Percentiles rank a stretch among this genome's conserved stretches.
phyloP scores from a whole-genome alignment of 1,140 invertebrate species.

The Cyphomyrmex costatus region DNA sequence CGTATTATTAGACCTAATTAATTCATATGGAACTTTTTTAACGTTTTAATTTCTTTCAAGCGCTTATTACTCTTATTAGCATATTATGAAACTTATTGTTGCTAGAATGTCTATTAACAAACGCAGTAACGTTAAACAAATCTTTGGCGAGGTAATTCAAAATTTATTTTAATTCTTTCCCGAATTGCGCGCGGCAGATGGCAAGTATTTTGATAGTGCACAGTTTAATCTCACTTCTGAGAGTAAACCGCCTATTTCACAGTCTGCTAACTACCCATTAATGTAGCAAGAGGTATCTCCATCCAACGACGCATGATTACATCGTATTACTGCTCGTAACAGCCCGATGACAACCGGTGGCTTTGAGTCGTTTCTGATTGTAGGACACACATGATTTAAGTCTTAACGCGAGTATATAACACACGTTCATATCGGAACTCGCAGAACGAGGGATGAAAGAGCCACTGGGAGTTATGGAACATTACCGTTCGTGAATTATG shows the following conservation, averaged over 20 bases:
- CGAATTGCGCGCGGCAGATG: background rate
- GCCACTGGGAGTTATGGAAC: background rate
- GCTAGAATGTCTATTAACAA: background rate
- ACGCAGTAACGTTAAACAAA: background rate
- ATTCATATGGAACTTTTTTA: background rate
- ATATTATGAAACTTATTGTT: background rate
- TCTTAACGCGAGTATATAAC: background rate
- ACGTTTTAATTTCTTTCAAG: background rate
- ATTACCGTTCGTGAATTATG: constrained; percentile 38
- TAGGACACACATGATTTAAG: constrained; percentile 22
- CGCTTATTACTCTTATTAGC: too few species aligned
- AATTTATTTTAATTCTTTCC: constrained; percentile 13
- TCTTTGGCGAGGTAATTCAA: background rate
- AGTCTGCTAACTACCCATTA: constrained; percentile 32
- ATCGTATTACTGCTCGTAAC: constrained; percentile 22
- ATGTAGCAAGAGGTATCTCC: constrained; percentile 25
- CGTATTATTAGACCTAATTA: background rate
- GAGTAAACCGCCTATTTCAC: constrained; percentile 1
- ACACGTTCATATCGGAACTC: background rate
- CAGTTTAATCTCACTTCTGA: constrained; percentile 25
- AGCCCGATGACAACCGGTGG: constrained; percentile 20
- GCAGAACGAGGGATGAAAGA: constrained; percentile 2
- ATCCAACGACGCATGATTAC: background rate
- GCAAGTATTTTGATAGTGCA: background rate
- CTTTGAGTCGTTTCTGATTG: constrained; percentile 1